A percentile compares a stretch with the other conserved stretches of the same genome.
These are phyloP conservation scores for Setophaga coronata DNA, from an alignment of 2,113 vertebrate genomes.

Conservation along the genomic window DNA sequence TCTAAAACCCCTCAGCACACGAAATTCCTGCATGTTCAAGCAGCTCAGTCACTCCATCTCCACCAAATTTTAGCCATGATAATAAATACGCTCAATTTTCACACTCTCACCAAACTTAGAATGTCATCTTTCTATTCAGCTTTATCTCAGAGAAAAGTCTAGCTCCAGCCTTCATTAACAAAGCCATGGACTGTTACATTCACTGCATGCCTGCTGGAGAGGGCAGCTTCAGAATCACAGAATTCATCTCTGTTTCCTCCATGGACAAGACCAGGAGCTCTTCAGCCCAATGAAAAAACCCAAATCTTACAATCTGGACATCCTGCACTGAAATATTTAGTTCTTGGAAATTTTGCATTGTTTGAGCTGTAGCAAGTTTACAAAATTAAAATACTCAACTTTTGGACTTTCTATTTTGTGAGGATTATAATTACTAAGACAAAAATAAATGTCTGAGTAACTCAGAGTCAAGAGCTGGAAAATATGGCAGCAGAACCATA, in stretches of 20 bases:
- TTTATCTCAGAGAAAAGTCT: accelerated
- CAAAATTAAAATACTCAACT: not conserved
- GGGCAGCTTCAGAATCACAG: not conserved
- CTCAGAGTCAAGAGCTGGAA: not conserved
- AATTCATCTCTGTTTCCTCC: not conserved
- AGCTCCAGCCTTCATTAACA: not conserved
- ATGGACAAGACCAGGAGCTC: not conserved
- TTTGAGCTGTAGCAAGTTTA: not conserved
- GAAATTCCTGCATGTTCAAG: not conserved
- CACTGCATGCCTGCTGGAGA: not conserved
- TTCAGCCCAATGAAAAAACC: accelerated
- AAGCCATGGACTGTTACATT: accelerated
- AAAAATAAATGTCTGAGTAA: not conserved
- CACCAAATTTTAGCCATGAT: not conserved
- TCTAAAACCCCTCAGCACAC: not conserved
- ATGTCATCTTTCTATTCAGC: not conserved
- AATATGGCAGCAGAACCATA: not conserved
- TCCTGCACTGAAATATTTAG: not conserved
- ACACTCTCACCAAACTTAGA: not conserved
- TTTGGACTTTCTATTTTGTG: not conserved
- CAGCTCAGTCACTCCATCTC: not conserved
- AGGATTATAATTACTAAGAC: not conserved
- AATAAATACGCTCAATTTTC: not conserved
- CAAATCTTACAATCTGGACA: no score
- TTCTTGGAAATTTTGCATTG: not conserved